phyloP scores from a whole-genome alignment of 2,113 vertebrate species.

The Platysternon megacephalum region DNA sequence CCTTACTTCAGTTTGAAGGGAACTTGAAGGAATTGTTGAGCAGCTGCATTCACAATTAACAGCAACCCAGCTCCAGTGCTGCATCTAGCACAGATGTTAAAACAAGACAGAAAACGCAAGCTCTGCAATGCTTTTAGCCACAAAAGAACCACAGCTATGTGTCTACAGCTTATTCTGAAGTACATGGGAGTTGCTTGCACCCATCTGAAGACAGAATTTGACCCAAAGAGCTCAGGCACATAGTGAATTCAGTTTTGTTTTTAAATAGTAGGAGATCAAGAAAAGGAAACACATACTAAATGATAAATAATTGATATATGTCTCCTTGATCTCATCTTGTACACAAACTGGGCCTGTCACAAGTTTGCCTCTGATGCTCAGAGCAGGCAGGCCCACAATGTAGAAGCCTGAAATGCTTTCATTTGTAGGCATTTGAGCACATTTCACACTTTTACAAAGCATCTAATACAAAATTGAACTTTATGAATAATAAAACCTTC shows the following conservation, averaged over 20 bases:
- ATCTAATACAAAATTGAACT: neutral
- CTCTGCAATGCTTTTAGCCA: neutral
- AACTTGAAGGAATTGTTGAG: neutral
- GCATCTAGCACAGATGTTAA: neutral
- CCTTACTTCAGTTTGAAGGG: neutral
- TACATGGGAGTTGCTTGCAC: neutral
- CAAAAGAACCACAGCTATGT: neutral
- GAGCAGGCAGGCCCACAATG: neutral
- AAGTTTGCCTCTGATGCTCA: neutral
- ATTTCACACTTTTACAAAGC: neutral
- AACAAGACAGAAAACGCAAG: neutral
- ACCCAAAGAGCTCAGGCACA: rapidly evolving
- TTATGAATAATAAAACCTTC: neutral
- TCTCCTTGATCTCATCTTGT: neutral
- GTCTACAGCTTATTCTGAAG: rapidly evolving
- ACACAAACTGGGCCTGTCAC: neutral
- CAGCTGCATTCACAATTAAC: neutral
- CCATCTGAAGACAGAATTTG: neutral
- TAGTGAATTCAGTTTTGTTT: neutral
- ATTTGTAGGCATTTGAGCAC: neutral
- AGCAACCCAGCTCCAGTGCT: neutral
- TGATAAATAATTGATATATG: neutral
- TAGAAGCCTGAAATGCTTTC: neutral
- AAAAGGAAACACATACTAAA: neutral
- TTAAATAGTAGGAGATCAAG: neutral